Evolutionary conservation across 2,888 invertebrate species (phyloP).

Genomic region (Drosophila anceps): DNA sequence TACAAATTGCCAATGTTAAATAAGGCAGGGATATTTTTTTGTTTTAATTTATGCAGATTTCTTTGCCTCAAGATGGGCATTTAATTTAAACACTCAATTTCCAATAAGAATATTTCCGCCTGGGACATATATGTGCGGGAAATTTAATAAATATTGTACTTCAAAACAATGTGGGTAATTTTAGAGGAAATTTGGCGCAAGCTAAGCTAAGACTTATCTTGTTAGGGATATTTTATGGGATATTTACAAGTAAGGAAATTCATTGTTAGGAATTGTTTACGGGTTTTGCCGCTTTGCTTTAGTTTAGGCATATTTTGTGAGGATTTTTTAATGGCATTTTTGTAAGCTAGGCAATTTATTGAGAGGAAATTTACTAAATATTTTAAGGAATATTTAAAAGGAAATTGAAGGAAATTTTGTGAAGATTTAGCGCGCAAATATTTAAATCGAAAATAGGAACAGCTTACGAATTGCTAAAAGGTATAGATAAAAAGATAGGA

Average conservation of each 20-base stretch:
- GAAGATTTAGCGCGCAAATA: neutral
- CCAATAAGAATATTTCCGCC: neutral
- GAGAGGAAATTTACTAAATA: neutral
- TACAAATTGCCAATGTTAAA: neutral
- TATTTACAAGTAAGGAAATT: neutral
- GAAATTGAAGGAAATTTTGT: neutral
- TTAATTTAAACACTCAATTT: neutral
- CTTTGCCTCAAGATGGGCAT: neutral
- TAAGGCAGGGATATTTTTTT: neutral
- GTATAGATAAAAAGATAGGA: too few species aligned
- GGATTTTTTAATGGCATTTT: neutral
- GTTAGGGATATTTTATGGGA: neutral
- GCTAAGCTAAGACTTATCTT: neutral
- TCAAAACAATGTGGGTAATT: neutral
- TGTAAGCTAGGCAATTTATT: neutral
- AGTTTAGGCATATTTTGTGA: too few species aligned
- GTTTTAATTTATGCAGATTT: neutral
- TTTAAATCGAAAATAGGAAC: neutral
- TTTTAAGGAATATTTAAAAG: neutral
- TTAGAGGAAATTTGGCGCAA: neutral
- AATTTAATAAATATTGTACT: neutral
- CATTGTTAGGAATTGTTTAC: too few species aligned
- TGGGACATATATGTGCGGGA: neutral
- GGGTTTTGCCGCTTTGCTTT: too few species aligned
- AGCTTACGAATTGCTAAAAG: neutral